A percentile compares a stretch with the other conserved stretches of the same genome.
Conservation (phyloP, 2,113 vertebrate species). For the Oncorhynchus kisutch region DNA sequence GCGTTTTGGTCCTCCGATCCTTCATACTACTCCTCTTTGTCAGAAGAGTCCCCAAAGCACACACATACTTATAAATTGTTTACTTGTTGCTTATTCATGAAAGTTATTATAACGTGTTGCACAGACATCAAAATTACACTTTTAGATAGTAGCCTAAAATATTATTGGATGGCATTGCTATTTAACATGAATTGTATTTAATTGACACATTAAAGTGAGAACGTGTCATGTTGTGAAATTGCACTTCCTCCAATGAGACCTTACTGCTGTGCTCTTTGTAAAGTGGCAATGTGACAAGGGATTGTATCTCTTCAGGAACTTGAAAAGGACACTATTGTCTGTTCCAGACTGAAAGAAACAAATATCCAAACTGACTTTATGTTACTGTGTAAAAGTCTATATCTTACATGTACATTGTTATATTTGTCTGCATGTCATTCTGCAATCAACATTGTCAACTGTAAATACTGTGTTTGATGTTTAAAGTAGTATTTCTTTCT, state of each 20-base stretch:
- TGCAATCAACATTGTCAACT: constrained; percentile 38
- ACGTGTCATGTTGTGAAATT: constrained; percentile 51
- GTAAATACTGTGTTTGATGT: constrained; percentile 57
- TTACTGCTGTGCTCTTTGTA: constrained; percentile 17
- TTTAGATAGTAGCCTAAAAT: constrained; percentile 23
- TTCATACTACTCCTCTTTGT: too few species aligned
- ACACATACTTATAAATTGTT: too few species aligned
- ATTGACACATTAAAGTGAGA: too few species aligned
- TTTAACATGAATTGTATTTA: constrained; percentile 25
- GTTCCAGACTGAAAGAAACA: background rate
- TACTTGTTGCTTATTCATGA: too few species aligned
- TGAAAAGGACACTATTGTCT: constrained; percentile 4
- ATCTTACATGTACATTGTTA: constrained; percentile 40
- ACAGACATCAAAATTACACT: background rate
- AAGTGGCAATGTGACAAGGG: constrained; percentile 9
- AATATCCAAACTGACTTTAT: constrained; percentile 33
- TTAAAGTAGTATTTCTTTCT: constrained; percentile 66
- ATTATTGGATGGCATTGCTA: constrained; percentile 28
- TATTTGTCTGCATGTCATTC: constrained; percentile 46
- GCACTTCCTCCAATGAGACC: constrained; percentile 17
- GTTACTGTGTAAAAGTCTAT: constrained; percentile 1
- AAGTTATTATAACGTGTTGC: too few species aligned
- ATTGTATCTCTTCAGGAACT: constrained; percentile 35
- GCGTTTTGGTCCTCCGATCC: too few species aligned
- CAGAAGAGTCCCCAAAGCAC: too few species aligned